These are phyloP conservation scores for Nasonovia ribisnigri DNA, from an alignment of 2,888 invertebrate species.

Conservation along the genomic window DNA sequence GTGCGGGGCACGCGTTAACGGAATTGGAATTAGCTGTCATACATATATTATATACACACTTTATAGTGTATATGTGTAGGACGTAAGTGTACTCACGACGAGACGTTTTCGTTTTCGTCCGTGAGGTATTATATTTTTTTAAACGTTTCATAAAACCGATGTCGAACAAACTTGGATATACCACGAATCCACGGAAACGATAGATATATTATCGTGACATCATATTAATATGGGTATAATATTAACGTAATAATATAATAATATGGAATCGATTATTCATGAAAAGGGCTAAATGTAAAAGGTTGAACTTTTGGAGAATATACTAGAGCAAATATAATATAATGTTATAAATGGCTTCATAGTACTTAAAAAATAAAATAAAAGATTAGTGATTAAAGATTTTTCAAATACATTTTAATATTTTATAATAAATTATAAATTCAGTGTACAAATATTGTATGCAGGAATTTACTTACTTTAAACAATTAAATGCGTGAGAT, in stretches of 20 bases:
- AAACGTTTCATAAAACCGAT: not conserved
- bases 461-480: not conserved
- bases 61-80: not conserved
- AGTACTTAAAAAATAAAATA: not conserved
- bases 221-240: no score
- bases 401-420: not conserved
- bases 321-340: not conserved
- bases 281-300: not conserved
- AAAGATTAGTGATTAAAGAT: not conserved
- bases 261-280: not conserved
- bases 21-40: not conserved
- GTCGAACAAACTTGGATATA: not conserved
- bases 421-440: not conserved
- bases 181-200: not conserved
- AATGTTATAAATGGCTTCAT: not conserved
- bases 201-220: not conserved
- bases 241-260: not conserved
- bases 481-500: not conserved
- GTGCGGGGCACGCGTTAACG: not conserved
- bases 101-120: not conserved
- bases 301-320: not conserved
- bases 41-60: not conserved
- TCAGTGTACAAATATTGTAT: not conserved
- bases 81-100: not conserved
- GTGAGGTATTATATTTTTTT: not conserved